Conservation (phyloP, 2,888 invertebrate species). For the Caenorhabditis macrosperma region DNA sequence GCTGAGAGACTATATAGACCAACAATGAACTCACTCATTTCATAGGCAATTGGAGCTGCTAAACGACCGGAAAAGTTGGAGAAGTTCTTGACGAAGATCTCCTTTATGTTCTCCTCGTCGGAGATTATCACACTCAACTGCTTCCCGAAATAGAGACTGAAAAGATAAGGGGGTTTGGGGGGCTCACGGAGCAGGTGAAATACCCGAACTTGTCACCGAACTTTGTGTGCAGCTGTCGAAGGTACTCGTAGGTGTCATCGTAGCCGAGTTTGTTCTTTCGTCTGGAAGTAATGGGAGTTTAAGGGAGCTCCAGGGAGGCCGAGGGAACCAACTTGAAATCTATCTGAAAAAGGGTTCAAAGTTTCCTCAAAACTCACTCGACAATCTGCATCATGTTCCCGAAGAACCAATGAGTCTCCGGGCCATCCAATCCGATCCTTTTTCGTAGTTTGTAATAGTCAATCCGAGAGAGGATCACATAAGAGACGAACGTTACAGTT, state of each 20-base stretch:
- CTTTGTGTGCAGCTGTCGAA: constrained; percentile 32
- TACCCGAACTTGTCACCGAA: constrained; percentile 59
- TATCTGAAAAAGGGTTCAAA: background rate
- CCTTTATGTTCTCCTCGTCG: constrained; percentile 70
- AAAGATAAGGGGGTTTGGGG: too few species aligned
- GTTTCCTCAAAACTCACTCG: constrained; percentile 25
- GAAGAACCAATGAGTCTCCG: constrained; percentile 57
- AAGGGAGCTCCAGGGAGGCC: too few species aligned
- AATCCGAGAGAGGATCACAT: too few species aligned
- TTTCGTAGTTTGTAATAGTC: constrained; percentile 13
- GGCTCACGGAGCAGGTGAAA: too few species aligned
- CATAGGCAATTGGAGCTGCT: constrained; percentile 49
- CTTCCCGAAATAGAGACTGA: constrained; percentile 67
- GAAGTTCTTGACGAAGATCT: constrained; percentile 75
- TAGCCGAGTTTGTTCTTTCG: background rate
- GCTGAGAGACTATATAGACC: too few species aligned
- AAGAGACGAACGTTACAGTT: too few species aligned
- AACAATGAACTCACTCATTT: constrained; percentile 38
- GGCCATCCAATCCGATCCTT: constrained; percentile 56
- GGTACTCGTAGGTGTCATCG: constrained; percentile 49
- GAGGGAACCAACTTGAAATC: background rate
- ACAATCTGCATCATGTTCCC: constrained; percentile 61
- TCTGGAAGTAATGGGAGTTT: too few species aligned
- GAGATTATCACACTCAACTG: constrained; percentile 61
- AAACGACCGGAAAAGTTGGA: constrained; percentile 70